phyloP scores from a whole-genome alignment of 2,888 invertebrate species.

The Patella ulyssiponensis region DNA sequence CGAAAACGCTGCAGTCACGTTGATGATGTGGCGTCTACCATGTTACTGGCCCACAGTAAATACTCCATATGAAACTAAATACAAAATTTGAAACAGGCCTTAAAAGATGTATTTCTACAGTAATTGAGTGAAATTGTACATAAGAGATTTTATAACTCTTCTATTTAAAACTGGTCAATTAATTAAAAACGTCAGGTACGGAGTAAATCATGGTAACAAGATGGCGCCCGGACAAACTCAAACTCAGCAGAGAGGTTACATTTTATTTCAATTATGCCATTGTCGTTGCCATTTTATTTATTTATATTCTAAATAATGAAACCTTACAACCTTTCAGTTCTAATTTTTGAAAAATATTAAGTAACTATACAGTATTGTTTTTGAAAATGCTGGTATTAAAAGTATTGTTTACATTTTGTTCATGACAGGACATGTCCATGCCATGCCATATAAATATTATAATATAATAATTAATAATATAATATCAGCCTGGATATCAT shows the following conservation, averaged over 20 bases:
- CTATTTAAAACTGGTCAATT: too few relatives aligned
- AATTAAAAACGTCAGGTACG: too few relatives aligned
- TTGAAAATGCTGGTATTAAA: background rate
- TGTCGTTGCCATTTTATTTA: background rate
- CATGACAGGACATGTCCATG: conserved; percentile 28
- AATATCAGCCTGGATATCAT: too few relatives aligned
- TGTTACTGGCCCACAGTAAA: conserved; percentile 15
- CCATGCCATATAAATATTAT: too few relatives aligned
- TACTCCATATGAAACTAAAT: too few relatives aligned
- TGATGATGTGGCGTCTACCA: conserved; percentile 27
- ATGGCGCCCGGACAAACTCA: conserved; percentile 48
- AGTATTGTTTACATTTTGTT: background rate
- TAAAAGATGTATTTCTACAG: too few relatives aligned
- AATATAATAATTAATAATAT: too few relatives aligned
- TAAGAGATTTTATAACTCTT: too few relatives aligned
- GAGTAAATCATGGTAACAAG: conserved; percentile 39
- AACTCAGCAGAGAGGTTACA: conserved; percentile 42
- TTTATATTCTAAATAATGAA: background rate
- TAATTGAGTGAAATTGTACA: too few relatives aligned
- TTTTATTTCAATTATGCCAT: background rate
- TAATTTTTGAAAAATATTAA: background rate
- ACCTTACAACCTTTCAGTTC: too few relatives aligned
- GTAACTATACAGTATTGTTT: background rate
- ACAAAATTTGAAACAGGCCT: too few relatives aligned
- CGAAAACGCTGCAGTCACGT: conserved; percentile 10